phyloP scores from a whole-genome alignment of 2,113 vertebrate species.

The Pagrus major region DNA sequence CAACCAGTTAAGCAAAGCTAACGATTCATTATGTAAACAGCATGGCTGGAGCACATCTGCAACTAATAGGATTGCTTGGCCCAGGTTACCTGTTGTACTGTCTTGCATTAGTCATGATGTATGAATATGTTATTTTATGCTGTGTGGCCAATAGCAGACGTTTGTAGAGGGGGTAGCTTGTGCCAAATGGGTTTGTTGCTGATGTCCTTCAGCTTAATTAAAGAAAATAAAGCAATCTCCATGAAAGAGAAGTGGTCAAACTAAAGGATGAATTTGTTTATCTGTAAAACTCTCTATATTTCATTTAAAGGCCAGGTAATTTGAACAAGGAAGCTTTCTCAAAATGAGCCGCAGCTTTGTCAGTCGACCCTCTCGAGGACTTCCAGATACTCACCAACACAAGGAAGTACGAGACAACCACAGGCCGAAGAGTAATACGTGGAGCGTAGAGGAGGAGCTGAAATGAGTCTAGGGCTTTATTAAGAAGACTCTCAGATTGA shows the following conservation, averaged over 20 bases:
- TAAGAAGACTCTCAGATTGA: constrained; percentile 82
- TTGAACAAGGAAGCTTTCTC: constrained; percentile 24
- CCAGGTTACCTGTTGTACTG: constrained; percentile 27
- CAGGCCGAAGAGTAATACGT: constrained; percentile 24
- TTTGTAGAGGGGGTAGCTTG: background rate
- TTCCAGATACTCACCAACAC: constrained; percentile 18
- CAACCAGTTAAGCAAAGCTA: constrained; percentile 53
- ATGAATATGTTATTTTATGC: constrained; percentile 35
- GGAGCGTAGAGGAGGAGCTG: constrained; percentile 40
- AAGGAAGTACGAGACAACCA: constrained; percentile 34
- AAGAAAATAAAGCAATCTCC: background rate
- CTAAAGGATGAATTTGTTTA: background rate
- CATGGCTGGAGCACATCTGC: constrained; percentile 38
- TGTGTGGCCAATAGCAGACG: background rate
- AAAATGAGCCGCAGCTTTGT: constrained; percentile 25
- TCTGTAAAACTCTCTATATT: constrained; percentile 2
- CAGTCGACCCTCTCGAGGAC: constrained; percentile 16
- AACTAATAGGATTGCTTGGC: constrained; percentile 55
- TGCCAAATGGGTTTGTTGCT: background rate
- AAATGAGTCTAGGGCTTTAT: constrained; percentile 80
- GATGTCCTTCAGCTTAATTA: too few relatives aligned
- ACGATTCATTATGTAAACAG: constrained; percentile 44
- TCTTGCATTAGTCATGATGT: constrained; percentile 24
- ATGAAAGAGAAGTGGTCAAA: background rate
- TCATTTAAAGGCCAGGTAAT: background rate